Base-by-base conservation (phyloP, 2,797 vertebrate species). In the Aeoliscus strigatus region DNA sequence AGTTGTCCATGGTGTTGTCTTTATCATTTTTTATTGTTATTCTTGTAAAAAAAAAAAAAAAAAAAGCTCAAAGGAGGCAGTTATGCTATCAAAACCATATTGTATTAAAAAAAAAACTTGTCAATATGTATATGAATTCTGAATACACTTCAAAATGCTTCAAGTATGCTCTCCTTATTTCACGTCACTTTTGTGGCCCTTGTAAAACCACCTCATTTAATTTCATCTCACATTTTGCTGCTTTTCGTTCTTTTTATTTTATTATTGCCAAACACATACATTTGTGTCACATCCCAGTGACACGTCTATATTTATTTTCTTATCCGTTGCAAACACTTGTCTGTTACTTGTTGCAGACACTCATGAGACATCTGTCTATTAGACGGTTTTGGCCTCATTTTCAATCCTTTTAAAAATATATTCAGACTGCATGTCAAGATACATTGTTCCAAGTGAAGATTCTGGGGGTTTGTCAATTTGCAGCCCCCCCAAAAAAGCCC, bases 61-160 rank as follows among this genome's bases (percentile, higher is more conserved):
- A 42, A 56, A 51, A 37, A 72, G 39, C 69, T 79, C 57, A 77
- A 79, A 84, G 66, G 78, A 70, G 61, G 80, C 79, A 62, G 80
- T 82, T 69, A 85, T 80, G 81, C 75, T 87, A 87, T 88, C 73
- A 79, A 71, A 85, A 82, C 77, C 84, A 86, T 85, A 82, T 86
- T 87, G 86, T 88, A 87, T 84, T 85, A 87, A 81, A 86, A 82
- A 83, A 87, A 81, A 86, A 82, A 83, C 68, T 68, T 89, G 88
- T 89, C 84, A 69, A 86, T 88, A 88, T 90, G 86, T 88, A 86
- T 88, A 88, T 88, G 88, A 88, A 86, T 83, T 86, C 88, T 86
- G 81, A 89, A 89, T 88, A 89, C 87, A 90, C 83, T 75, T 80
- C 3, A 78, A 78, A 85, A 86, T 75, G 68, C 78, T 83, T 77